A percentile compares a stretch with the other conserved stretches of the same genome.
Conservation (phyloP, 2,888 invertebrate species). For the Chalcosyrphus nemorum region DNA sequence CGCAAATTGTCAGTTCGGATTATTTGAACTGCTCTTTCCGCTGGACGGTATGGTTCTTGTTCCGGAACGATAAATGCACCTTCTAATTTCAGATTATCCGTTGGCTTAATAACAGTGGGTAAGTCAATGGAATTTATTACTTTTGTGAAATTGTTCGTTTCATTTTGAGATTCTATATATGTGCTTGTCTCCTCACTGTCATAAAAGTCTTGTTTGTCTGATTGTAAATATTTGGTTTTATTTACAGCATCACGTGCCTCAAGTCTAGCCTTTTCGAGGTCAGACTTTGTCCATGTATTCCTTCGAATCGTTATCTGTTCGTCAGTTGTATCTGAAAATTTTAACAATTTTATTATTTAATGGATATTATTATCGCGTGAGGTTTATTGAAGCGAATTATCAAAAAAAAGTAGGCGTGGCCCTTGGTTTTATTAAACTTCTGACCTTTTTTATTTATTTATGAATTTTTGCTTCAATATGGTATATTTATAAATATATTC, state of each 20-base stretch:
- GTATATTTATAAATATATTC: not conserved
- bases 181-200: not conserved
- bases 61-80: slow-evolving; percentile 83
- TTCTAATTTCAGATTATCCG: slow-evolving; percentile 85
- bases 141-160: slow-evolving; percentile 83
- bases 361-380: too few relatives aligned
- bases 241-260: slow-evolving; percentile 74
- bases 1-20: slow-evolving; percentile 84
- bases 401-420: too few relatives aligned
- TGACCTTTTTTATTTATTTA: too few relatives aligned
- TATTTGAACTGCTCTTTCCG: slow-evolving; percentile 83
- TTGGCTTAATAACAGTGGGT: slow-evolving; percentile 81
- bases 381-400: too few relatives aligned
- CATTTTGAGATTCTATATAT: slow-evolving; percentile 56
- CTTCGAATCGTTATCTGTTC: slow-evolving; percentile 75
- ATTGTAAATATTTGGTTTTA: slow-evolving; percentile 75
- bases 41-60: slow-evolving; percentile 82
- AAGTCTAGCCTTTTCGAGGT: slow-evolving; percentile 72
- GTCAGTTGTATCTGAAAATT: slow-evolving; percentile 32
- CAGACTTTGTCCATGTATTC: slow-evolving; percentile 80
- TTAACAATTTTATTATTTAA: not conserved
- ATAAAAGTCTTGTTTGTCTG: slow-evolving; percentile 73
- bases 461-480: too few relatives aligned
- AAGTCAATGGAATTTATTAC: slow-evolving; percentile 77
- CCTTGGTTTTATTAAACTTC: too few relatives aligned